Conservation (phyloP, 2,797 vertebrate species). For the Molothrus ater region DNA sequence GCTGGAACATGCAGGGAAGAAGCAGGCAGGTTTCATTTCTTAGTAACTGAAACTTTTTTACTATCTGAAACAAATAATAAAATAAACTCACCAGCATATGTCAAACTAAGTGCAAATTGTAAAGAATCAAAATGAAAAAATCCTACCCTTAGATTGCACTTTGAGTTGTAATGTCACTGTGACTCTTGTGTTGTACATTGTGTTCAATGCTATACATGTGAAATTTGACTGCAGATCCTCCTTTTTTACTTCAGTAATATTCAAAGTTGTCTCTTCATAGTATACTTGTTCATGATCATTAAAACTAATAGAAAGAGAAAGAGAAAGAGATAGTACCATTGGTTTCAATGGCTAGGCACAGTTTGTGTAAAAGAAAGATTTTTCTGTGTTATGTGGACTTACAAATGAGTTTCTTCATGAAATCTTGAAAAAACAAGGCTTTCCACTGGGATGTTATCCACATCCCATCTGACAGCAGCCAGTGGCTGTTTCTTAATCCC, state of each 20-base stretch:
- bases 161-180: conserved; percentile 57
- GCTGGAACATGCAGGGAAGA: background rate
- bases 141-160: conserved; percentile 31
- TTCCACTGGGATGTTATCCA: background rate
- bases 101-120: background rate
- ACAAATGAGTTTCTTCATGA: background rate
- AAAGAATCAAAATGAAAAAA: background rate
- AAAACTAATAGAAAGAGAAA: conserved; percentile 30
- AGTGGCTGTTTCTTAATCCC: conserved; percentile 17
- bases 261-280: conserved; percentile 53
- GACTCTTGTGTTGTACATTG: rapidly evolving
- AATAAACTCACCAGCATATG: background rate
- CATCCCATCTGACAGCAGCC: conserved; percentile 53
- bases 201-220: background rate
- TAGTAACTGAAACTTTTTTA: background rate
- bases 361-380: background rate
- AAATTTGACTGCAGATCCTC: conserved; percentile 72
- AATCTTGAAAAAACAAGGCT: background rate
- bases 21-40: background rate
- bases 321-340: background rate
- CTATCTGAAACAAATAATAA: background rate
- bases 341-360: background rate
- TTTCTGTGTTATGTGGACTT: background rate
- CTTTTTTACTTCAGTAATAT: conserved; percentile 68
- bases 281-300: background rate